These are phyloP conservation scores for Caenorhabditis angaria DNA, from an alignment of 2,888 invertebrate genomes.

Conservation along the genomic window DNA sequence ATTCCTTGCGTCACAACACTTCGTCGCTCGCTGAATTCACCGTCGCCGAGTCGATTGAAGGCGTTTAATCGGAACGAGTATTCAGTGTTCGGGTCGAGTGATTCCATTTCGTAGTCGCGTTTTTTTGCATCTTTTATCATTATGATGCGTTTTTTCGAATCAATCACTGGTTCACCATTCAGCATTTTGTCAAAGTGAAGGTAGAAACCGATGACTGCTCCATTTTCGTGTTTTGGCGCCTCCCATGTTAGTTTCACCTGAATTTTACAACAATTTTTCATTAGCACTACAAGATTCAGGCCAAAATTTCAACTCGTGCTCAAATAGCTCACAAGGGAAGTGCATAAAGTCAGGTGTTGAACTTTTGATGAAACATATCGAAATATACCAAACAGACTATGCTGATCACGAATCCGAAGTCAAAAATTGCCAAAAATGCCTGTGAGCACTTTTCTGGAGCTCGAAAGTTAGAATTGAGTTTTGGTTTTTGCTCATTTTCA, in stretches of 20 bases:
- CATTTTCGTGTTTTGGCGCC: conserved; percentile 86
- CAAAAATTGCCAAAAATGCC: no score
- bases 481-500: no score
- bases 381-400: no score
- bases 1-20: conserved; percentile 85
- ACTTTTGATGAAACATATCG: no score
- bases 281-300: neutral
- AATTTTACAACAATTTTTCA: conserved; percentile 5
- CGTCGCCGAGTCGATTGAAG: conserved; percentile 94
- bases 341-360: no score
- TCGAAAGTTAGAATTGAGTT: no score
- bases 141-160: conserved; percentile 37
- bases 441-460: no score
- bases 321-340: no score
- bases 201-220: conserved; percentile 94
- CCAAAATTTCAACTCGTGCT: no score
- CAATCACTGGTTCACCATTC: conserved; percentile 41
- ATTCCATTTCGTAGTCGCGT: conserved; percentile 75
- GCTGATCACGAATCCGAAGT: no score
- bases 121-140: conserved; percentile 53
- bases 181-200: conserved; percentile 75
- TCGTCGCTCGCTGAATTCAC: conserved; percentile 86
- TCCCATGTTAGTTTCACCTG: conserved; percentile 90
- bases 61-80: conserved; percentile 91
- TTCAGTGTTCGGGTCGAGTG: conserved; percentile 91